Percentiles rank a stretch among this genome's conserved stretches.
phyloP scores from a whole-genome alignment of 2,888 invertebrate species.

The Dexiosoma caninum region DNA sequence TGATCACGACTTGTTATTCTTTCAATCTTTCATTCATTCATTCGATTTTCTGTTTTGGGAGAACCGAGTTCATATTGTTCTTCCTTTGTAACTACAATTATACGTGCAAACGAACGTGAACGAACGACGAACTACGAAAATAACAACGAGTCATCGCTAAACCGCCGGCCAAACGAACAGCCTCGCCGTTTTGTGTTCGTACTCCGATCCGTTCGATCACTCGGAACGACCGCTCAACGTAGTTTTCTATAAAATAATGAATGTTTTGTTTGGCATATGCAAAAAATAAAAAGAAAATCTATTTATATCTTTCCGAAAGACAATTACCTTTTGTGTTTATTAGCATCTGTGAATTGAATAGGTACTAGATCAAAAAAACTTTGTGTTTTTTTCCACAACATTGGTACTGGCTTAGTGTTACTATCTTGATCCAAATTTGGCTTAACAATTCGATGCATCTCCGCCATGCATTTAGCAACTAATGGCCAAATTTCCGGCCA shows the following conservation, averaged over 20 bases:
- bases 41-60: constrained; percentile 29
- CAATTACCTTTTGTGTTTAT: constrained; percentile 84
- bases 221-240: constrained; percentile 52
- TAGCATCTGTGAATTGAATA: constrained; percentile 82
- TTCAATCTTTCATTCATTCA: constrained; percentile 32
- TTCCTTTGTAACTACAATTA: constrained; percentile 10
- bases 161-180: constrained; percentile 42
- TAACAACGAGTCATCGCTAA: constrained; percentile 46
- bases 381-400: constrained; percentile 87
- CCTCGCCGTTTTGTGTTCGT: constrained; percentile 42
- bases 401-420: constrained; percentile 79
- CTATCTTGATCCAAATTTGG: constrained; percentile 61
- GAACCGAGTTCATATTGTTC: constrained; percentile 34
- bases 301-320: constrained; percentile 8
- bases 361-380: constrained; percentile 87
- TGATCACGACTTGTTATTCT: constrained; percentile 38
- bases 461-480: constrained; percentile 90
- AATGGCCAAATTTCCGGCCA: constrained; percentile 84
- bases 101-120: constrained; percentile 42
- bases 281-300: constrained; percentile 36
- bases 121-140: constrained; percentile 51
- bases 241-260: constrained; percentile 66
- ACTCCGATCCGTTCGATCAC: constrained; percentile 61
- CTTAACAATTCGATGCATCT: constrained; percentile 84
- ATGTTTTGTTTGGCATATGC: constrained; percentile 60